Evolutionary conservation across 2,113 vertebrate species (phyloP).

Genomic region (Sigmodon hispidus): DNA sequence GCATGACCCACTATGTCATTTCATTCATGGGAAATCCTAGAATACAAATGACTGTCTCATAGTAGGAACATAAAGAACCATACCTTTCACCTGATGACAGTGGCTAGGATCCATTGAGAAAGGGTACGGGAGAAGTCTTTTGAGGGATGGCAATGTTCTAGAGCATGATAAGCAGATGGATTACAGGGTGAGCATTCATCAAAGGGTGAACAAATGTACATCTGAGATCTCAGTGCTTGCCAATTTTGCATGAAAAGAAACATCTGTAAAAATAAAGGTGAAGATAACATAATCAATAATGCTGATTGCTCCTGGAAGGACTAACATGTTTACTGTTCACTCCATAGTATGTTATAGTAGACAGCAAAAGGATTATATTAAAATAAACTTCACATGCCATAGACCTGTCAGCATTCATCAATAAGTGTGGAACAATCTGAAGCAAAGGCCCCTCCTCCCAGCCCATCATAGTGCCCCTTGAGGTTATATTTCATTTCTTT

Average conservation of each 20-base stretch:
- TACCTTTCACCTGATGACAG: not conserved
- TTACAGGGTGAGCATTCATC: not conserved
- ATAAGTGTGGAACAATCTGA: not conserved
- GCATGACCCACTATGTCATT: too few relatives aligned
- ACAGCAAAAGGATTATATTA: not conserved
- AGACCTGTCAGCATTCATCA: not conserved
- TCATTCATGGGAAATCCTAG: not conserved
- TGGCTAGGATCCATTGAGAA: not conserved
- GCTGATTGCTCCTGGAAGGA: not conserved
- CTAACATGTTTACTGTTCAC: not conserved
- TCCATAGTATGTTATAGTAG: not conserved
- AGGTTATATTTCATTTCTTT: not conserved
- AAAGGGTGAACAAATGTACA: not conserved
- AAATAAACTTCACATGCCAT: not conserved
- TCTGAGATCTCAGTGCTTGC: not conserved
- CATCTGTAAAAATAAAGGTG: not conserved
- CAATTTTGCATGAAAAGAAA: not conserved
- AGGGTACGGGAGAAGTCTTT: not conserved
- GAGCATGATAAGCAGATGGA: not conserved
- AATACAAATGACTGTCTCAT: not conserved
- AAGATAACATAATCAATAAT: not conserved
- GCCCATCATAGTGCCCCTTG: rapidly evolving
- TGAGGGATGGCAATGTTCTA: not conserved
- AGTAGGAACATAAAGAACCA: not conserved
- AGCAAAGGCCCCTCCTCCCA: not conserved